These are phyloP conservation scores for Thereuonema tuberculata DNA, from an alignment of 1,140 invertebrate genomes.

Conservation along the genomic window DNA sequence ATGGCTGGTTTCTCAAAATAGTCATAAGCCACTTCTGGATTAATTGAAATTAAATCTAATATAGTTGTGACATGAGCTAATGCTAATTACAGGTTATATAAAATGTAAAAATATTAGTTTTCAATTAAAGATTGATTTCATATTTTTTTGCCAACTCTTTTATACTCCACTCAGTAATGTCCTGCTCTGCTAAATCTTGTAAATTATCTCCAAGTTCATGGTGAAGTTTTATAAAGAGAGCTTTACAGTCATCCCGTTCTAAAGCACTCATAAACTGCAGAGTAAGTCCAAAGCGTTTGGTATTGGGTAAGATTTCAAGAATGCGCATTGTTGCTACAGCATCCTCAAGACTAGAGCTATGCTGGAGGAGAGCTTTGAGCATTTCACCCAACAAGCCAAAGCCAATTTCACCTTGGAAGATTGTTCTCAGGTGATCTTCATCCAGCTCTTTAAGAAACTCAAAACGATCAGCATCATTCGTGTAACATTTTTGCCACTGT, in stretches of 20 bases:
- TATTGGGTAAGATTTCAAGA: slow-evolving; percentile 25
- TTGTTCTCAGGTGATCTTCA: slow-evolving; percentile 18
- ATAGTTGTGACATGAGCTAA: no score
- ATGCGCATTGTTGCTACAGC: slow-evolving; percentile 24
- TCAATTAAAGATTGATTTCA: slow-evolving; percentile 14
- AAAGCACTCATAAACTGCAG: slow-evolving; percentile 30
- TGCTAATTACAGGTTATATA: no score
- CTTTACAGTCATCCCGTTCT: slow-evolving; percentile 25
- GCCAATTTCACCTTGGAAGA: slow-evolving; percentile 26
- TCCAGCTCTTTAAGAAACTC: slow-evolving; percentile 22
- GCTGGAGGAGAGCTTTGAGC: slow-evolving; percentile 25
- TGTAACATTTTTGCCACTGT: slow-evolving; percentile 23
- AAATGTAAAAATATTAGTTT: no score
- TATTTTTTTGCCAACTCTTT: slow-evolving; percentile 22
- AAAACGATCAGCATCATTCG: slow-evolving; percentile 22
- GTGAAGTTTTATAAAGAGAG: slow-evolving; percentile 27
- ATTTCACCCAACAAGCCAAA: slow-evolving; percentile 32
- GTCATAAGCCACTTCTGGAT: no score
- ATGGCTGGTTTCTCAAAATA: no score
- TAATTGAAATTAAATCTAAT: no score
- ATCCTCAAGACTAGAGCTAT: slow-evolving; percentile 19
- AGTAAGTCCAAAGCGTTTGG: slow-evolving; percentile 26
- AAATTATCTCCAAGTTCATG: slow-evolving; percentile 22
- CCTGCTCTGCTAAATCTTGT: slow-evolving; percentile 28
- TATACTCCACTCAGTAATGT: slow-evolving; percentile 28